These are phyloP conservation scores for Mormyrus proboscirostris DNA, from an alignment of 2,797 vertebrate genomes.

Conservation along the genomic window DNA sequence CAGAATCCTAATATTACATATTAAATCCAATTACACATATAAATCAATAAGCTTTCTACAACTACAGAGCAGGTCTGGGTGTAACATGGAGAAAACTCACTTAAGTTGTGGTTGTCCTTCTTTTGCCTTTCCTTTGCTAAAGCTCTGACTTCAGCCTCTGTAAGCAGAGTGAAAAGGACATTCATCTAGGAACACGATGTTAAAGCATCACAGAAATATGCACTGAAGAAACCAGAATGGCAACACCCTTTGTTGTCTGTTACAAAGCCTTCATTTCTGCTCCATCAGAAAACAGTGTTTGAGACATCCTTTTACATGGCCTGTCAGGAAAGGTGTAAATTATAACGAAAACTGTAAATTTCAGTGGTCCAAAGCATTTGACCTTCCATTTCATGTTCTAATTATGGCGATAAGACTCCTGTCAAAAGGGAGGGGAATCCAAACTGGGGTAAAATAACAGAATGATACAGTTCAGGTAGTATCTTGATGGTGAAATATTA, in stretches of 20 bases:
- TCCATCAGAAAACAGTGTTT: neutral
- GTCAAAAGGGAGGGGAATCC: neutral
- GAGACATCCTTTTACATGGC: neutral
- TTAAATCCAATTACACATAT: neutral
- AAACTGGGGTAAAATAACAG: neutral
- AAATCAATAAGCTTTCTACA: neutral
- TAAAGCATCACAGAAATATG: neutral
- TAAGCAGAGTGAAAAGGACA: constrained; percentile 33
- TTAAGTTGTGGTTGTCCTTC: constrained; percentile 98
- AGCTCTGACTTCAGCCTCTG: constrained; percentile 92
- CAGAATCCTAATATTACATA: neutral
- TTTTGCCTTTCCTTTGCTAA: constrained; percentile 97
- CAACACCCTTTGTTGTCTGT: neutral
- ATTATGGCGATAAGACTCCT: neutral
- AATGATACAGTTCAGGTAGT: neutral
- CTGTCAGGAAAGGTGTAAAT: neutral
- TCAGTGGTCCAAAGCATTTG: neutral
- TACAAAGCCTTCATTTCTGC: constrained; percentile 3
- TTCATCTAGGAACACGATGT: neutral
- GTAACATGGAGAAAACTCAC: constrained; percentile 60
- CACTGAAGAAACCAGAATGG: neutral
- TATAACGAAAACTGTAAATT: neutral
- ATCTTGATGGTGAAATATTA: neutral
- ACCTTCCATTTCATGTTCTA: neutral
- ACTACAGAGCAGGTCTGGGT: neutral